Evolutionary conservation across 2,888 invertebrate species (phyloP).

Genomic region (Notodonta ziczac): DNA sequence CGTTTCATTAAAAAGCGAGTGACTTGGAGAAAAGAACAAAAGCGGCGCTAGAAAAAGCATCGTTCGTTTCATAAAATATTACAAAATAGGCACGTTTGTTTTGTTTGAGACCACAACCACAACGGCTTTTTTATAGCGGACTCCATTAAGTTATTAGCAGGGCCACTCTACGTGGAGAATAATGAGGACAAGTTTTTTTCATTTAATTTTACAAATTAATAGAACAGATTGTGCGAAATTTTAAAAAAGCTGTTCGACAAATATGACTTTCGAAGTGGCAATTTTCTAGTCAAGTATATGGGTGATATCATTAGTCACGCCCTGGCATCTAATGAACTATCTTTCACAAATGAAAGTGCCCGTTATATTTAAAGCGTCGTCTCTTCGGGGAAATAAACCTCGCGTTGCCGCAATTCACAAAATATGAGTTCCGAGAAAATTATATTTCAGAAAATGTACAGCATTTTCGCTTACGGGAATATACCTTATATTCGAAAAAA

Average conservation of each 20-base stretch:
- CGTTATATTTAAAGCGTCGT: slow-evolving; percentile 27
- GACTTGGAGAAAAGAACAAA: slow-evolving; percentile 47
- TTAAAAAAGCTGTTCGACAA: slow-evolving; percentile 29
- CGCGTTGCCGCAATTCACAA: slow-evolving; percentile 12
- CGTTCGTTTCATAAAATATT: slow-evolving; percentile 39
- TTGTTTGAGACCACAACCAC: slow-evolving; percentile 28
- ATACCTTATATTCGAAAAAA: neutral
- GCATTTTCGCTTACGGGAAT: neutral
- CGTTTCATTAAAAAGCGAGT: slow-evolving; percentile 53
- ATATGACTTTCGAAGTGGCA: slow-evolving; percentile 22
- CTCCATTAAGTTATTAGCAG: slow-evolving; percentile 46
- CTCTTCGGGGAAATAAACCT: slow-evolving; percentile 24
- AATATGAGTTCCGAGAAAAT: slow-evolving; percentile 9
- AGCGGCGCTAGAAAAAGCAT: slow-evolving; percentile 35
- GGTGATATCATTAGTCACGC: slow-evolving; percentile 39
- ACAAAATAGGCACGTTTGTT: slow-evolving; percentile 43
- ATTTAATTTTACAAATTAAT: slow-evolving; percentile 15
- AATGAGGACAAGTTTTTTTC: slow-evolving; percentile 21
- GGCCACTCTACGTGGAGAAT: slow-evolving; percentile 28
- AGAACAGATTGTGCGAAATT: slow-evolving; percentile 21
- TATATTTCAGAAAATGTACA: slow-evolving; percentile 5
- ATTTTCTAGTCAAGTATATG: slow-evolving; percentile 25
- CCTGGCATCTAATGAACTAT: slow-evolving; percentile 37
- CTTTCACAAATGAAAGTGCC: slow-evolving; percentile 34
- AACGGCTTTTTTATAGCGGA: slow-evolving; percentile 25